phyloP scores from a whole-genome alignment of 2,113 vertebrate species.

The Rhizomys pruinosus region DNA sequence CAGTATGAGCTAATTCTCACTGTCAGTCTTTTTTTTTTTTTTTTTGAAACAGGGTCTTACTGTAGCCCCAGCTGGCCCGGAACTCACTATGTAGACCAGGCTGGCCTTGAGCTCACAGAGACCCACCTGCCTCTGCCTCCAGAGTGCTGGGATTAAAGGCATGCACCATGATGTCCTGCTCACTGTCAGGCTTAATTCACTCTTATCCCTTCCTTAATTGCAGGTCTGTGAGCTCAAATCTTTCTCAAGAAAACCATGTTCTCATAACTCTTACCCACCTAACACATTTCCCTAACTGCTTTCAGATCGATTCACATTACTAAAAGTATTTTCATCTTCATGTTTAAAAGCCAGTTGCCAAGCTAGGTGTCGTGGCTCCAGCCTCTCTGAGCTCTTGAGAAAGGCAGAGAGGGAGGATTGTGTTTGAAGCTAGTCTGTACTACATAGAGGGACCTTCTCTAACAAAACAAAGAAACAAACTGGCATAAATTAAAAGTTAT shows the following conservation, averaged over 20 bases:
- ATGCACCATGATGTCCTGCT: no score
- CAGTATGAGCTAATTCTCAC: not conserved
- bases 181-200: not conserved
- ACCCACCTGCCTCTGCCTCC: no score
- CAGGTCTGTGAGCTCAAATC: not conserved
- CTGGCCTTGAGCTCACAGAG: no score
- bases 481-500: not conserved
- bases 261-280: not conserved
- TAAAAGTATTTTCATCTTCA: not conserved
- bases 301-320: slow-evolving; percentile 18
- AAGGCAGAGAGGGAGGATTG: no score
- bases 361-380: not conserved
- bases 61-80: no score
- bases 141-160: no score
- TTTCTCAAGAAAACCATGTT: not conserved
- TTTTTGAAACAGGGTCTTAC: no score
- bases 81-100: no score
- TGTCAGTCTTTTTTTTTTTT: no score
- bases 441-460: no score
- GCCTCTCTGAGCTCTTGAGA: not conserved
- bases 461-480: no score
- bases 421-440: no score
- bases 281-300: not conserved
- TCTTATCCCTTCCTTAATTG: not conserved
- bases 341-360: not conserved